Evolutionary conservation across 2,888 invertebrate genomes (phyloP), one percentile per base, ranked within the genome.

Genomic region (Hemicrepidius hirtus): DNA sequence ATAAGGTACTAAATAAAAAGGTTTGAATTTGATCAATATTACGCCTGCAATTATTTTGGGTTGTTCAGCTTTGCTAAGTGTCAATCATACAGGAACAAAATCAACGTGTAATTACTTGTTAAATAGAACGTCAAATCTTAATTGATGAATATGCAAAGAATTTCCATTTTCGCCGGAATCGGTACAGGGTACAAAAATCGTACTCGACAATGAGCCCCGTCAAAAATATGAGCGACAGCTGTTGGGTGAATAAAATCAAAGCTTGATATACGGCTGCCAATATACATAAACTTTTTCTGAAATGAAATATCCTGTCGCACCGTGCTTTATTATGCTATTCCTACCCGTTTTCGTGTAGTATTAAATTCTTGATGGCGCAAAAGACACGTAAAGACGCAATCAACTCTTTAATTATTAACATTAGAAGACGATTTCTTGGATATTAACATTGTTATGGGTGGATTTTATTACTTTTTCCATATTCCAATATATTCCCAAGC

Each of bases 231-330:
- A 59, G 59, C 50, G 68, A 60, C 68, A 60, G 68, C 46, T 60
- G 68, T 60, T 60, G 60, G 59, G 57, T 46, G 49, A 60, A 59
- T 68, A 60, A 68, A 68, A 60, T 46, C 46, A 35, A 57, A 60
- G 50, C 41, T 65, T 68, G 68, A 68, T 68, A 68, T 68, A 68
- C 60, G 50, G 24, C 59, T 46, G 60, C 57, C 68, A 60, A 40
- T 60, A 28, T 55, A 57, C 44, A 68, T 60, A 57, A 65, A 35
- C 60, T 68, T 68, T 68, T 46, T 32, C 44, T 59, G 32, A 50
- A 60, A 68, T 68, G 57, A 60, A 46, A 68, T 66, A 57, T 57
- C 57, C 57, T 57, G 57, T 57, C 55, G 16, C n/a, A n/a, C 32
- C 16, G 37, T 18, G 57, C 57, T 57, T 57, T 57, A 57, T 57